Percentiles rank a stretch among this genome's conserved stretches.
Conservation (phyloP, 2,113 vertebrate genomes). For the Ahaetulla prasina region DNA sequence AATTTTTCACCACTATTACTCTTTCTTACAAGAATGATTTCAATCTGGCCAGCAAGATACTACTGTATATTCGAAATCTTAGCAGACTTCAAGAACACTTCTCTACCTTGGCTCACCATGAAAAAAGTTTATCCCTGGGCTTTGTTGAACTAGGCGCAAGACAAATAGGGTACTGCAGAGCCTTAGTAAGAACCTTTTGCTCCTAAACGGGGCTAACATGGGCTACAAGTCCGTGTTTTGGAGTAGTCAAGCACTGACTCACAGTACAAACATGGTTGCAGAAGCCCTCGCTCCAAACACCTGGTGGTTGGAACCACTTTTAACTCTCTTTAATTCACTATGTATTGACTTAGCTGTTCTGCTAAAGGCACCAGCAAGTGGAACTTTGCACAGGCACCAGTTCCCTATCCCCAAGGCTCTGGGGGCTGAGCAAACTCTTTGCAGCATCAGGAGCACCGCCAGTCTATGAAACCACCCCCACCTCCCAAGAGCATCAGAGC, state of each 20-base stretch:
- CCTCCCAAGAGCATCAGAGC: neutral
- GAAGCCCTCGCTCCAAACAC: neutral
- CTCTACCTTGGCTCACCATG: neutral
- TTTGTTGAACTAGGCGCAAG: neutral
- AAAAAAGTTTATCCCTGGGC: neutral
- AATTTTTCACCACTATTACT: neutral
- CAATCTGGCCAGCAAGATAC: neutral
- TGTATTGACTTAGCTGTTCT: conserved; percentile 27
- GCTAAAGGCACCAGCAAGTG: conserved; percentile 19
- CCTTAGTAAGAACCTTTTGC: neutral
- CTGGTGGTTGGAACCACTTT: neutral
- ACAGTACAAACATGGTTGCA: neutral
- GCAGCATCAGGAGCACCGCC: conserved; percentile 32
- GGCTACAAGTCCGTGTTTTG: neutral
- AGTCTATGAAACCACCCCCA: neutral
- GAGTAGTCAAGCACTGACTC: neutral
- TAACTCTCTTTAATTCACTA: conserved; percentile 27
- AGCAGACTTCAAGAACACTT: neutral
- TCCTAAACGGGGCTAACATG: neutral
- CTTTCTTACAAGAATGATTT: neutral
- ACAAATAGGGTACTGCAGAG: neutral
- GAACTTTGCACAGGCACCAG: conserved; percentile 26
- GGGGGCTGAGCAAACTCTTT: conserved; percentile 40
- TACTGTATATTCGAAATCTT: neutral
- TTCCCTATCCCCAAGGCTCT: conserved; percentile 37